phyloP scores from a whole-genome alignment of 2,113 vertebrate genomes.

The Sminthopsis crassicaudata region DNA sequence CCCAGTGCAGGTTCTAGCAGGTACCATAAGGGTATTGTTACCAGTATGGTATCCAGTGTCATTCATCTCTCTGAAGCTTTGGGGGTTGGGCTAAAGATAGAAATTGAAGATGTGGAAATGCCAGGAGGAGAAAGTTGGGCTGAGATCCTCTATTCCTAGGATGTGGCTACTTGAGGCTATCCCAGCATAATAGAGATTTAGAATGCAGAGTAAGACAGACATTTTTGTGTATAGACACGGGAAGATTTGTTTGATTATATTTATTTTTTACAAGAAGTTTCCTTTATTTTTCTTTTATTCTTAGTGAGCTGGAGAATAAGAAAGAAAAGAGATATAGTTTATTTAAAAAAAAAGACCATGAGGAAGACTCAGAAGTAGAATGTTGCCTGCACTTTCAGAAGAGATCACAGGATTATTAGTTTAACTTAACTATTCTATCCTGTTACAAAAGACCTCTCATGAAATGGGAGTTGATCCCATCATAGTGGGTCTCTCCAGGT shows the following conservation, averaged over 20 bases:
- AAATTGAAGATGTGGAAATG: background rate
- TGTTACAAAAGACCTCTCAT: background rate
- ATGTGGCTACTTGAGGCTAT: background rate
- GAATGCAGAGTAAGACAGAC: background rate
- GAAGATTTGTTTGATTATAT: background rate
- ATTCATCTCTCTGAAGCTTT: background rate
- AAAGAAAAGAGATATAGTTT: background rate
- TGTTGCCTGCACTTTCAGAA: background rate
- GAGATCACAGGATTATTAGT: background rate
- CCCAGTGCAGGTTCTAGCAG: background rate
- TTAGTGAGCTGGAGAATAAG: background rate
- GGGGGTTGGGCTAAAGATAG: background rate
- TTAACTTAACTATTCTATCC: background rate
- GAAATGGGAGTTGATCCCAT: background rate
- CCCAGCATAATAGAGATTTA: background rate
- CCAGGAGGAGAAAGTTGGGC: background rate
- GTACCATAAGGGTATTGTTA: background rate
- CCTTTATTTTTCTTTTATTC: background rate
- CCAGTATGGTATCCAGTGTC: background rate
- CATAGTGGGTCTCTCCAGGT: background rate
- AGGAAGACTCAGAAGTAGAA: background rate
- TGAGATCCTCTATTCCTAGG: background rate
- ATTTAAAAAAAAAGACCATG: background rate
- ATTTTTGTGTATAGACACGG: background rate
- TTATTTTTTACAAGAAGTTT: background rate